Percentiles rank a stretch among this genome's conserved stretches.
phyloP scores from a whole-genome alignment of 2,797 vertebrate species.

The Choloepus didactylus region DNA sequence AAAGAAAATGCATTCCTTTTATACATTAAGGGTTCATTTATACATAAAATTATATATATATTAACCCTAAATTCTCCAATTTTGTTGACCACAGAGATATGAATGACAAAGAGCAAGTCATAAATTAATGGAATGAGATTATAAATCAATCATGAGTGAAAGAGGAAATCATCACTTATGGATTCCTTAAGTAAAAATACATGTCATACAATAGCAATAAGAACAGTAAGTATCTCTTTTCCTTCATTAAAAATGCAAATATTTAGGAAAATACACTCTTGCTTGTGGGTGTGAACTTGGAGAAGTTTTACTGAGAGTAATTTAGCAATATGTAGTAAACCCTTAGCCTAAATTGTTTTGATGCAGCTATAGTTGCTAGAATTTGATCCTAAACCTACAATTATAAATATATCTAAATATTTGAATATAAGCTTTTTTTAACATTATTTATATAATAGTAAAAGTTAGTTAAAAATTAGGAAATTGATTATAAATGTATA shows the following conservation, averaged over 20 bases:
- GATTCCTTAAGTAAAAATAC: not conserved
- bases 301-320: not conserved
- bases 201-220: not conserved
- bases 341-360: not conserved
- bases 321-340: not conserved
- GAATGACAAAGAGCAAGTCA: not conserved
- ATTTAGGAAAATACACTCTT: not conserved
- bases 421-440: not conserved
- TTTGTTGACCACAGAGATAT: not conserved
- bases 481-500: not conserved
- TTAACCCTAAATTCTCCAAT: not conserved
- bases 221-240: not conserved
- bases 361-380: not conserved
- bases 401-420: not conserved
- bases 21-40: not conserved
- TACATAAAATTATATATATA: not conserved
- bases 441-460: not conserved
- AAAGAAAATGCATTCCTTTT: not conserved
- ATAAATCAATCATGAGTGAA: not conserved
- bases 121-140: not conserved
- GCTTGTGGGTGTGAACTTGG: not conserved
- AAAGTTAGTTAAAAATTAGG: not conserved
- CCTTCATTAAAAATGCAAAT: not conserved
- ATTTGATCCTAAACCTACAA: no score
- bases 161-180: not conserved